These are phyloP conservation scores for Gambusia affinis DNA, from an alignment of 2,113 vertebrate genomes.

Conservation along the genomic window DNA sequence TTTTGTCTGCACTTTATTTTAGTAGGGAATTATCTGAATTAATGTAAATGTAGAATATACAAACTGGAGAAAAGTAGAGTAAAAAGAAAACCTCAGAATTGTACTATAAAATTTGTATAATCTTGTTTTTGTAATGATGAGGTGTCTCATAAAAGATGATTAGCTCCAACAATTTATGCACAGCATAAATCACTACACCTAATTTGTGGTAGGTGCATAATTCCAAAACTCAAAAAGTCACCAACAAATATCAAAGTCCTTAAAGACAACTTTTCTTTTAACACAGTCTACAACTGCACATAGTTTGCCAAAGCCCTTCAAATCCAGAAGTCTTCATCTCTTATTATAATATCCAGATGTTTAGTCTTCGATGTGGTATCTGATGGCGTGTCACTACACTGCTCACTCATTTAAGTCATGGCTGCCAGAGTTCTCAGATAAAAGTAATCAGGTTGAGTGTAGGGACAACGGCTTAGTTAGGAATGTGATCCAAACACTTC, in stretches of 20 bases:
- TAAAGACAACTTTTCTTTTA: not conserved
- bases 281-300: constrained; percentile 26
- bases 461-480: constrained; percentile 57
- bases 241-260: constrained; percentile 1
- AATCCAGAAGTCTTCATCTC: constrained; percentile 59
- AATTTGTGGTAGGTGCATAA: constrained; percentile 30
- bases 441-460: constrained; percentile 57
- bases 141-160: constrained; percentile 17
- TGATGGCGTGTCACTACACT: constrained; percentile 54
- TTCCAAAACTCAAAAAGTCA: constrained; percentile 22
- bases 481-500: constrained; percentile 3
- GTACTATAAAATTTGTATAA: constrained; percentile 9
- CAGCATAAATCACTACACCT: constrained; percentile 44
- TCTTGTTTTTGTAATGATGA: constrained; percentile 8
- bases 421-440: constrained; percentile 63
- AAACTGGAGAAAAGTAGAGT: not conserved
- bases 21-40: not conserved
- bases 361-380: constrained; percentile 65
- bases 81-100: not conserved
- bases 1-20: constrained; percentile 9
- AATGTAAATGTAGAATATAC: not conserved
- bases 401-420: constrained; percentile 63
- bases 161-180: constrained; percentile 44
- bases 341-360: constrained; percentile 78
- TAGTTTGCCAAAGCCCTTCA: constrained; percentile 60